Percentiles rank a stretch among this genome's conserved stretches.
Evolutionary conservation across 2,113 vertebrate species (phyloP).

Genomic region (Aspiorhynchus laticeps): DNA sequence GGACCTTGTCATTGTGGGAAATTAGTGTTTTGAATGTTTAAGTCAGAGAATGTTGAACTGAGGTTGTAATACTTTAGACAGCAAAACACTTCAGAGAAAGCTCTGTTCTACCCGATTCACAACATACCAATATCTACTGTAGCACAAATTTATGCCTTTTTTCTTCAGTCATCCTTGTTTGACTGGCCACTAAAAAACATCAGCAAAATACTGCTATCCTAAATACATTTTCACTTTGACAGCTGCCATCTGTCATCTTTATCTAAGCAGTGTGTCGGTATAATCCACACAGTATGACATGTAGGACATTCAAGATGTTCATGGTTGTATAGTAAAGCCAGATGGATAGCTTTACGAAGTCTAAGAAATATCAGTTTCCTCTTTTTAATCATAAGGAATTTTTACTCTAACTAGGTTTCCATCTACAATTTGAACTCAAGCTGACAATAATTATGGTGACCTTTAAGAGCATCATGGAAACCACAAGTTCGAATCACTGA

Average conservation of each 20-base stretch:
- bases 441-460: conserved; percentile 41
- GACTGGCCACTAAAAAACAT: conserved; percentile 3
- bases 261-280: background rate
- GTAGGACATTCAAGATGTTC: conserved; percentile 22
- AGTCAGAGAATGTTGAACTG: conserved; percentile 4
- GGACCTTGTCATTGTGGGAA: background rate
- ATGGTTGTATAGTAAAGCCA: background rate
- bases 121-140: background rate
- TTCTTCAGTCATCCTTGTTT: background rate
- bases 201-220: background rate
- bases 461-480: conserved; percentile 36
- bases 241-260: conserved; percentile 24
- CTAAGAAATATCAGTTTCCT: background rate
- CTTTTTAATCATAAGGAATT: background rate
- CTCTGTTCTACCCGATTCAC: background rate
- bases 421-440: background rate
- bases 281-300: conserved; percentile 33
- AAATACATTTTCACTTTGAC: conserved; percentile 37
- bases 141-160: background rate
- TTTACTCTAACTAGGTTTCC: background rate
- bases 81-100: background rate
- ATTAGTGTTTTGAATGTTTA: background rate
- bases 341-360: background rate
- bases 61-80: background rate
- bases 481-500: background rate